Base-by-base conservation (phyloP, 2,797 vertebrate species). In the Mus spretus region DNA sequence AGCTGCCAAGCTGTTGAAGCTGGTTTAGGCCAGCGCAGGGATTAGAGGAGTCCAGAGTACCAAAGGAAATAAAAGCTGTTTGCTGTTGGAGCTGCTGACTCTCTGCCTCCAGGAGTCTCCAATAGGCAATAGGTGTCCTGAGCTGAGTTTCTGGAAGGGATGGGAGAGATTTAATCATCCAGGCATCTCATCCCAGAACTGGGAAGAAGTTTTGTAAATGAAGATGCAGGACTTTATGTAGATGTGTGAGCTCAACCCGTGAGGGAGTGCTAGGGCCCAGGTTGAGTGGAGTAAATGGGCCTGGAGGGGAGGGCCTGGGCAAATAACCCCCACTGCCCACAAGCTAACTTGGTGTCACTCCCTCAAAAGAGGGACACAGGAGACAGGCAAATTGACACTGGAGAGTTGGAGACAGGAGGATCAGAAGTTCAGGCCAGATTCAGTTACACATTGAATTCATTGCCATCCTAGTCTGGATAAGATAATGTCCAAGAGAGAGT, bases 141-240 rank as follows among this genome's bases (percentile, higher is more conserved):
- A 37, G 34, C 12, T 57, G 20, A 47, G 11, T 31, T 88, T 88
- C 89, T 94, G 47, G 63, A 31, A 90, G 44, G n/a, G 13, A 92
- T 44, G 72, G 90, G 84, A 94, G 88, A 97, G 84, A 96, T 96
- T 84, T 96, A 44, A 90, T 94, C 91, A 95, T n/a, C 34, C 2
- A 37, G 83, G 37, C 65, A 85, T 65, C 93, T 96, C 65, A 24
- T 37, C 78, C 59, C 88, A 57, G 37, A 61, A 53, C 24, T 94
- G 89, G 79, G 63, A n/a, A 94, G 34, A n/a, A 80, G 79, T 96
- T 96, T 97, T 87, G 95, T 85, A 96, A 96, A 59, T 1, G 6
- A 87, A 6, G 53, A 93, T 55, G 63, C 50, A 28, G 28, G 28
- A 31, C 28, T 13, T 50, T 34, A 37, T 65, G 19, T 63, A 34